phyloP scores from a whole-genome alignment of 2,113 vertebrate genomes.

The Tyto alba region DNA sequence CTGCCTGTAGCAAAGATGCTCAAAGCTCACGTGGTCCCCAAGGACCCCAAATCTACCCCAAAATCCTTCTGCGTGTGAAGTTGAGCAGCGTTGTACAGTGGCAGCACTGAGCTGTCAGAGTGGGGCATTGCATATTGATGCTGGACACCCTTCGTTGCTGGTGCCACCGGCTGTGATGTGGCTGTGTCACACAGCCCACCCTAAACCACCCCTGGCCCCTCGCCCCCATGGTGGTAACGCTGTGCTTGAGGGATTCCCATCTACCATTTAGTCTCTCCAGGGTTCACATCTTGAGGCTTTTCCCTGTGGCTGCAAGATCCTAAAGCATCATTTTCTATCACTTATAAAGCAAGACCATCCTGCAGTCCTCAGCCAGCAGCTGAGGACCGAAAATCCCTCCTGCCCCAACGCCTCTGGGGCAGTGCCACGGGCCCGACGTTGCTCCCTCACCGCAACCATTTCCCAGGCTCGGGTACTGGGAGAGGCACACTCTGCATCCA shows the following conservation, averaged over 20 bases:
- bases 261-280: background rate
- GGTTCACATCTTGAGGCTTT: background rate
- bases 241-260: background rate
- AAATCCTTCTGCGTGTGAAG: fast-evolving
- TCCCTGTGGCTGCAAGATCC: background rate
- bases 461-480: background rate
- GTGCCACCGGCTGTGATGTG: background rate
- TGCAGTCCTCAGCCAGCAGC: background rate
- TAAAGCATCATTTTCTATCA: fast-evolving
- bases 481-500: fast-evolving
- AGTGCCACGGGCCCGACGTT: fast-evolving
- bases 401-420: fast-evolving
- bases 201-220: background rate
- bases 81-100: fast-evolving
- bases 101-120: fast-evolving
- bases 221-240: fast-evolving
- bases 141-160: fast-evolving
- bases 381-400: background rate
- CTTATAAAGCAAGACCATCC: fast-evolving
- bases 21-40: background rate
- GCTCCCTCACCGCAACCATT: background rate
- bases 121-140: fast-evolving
- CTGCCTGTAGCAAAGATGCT: fast-evolving
- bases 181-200: background rate
- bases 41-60: background rate